Percentiles rank a stretch among this genome's conserved stretches.
These are phyloP conservation scores for Eucera pruinosa DNA, from an alignment of 2,888 invertebrate species.

Conservation along the genomic window DNA sequence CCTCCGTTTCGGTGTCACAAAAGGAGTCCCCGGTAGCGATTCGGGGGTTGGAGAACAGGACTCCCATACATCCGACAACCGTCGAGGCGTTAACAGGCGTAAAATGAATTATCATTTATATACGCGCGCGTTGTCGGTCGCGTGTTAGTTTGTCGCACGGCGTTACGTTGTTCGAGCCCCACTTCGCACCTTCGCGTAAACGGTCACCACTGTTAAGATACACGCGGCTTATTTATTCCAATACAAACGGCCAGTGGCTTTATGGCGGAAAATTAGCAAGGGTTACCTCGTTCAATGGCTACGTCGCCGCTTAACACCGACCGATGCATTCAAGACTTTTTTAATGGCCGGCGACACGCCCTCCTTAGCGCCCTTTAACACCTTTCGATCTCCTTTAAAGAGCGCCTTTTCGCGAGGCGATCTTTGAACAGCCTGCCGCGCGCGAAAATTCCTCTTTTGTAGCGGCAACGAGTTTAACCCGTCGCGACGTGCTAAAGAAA, in stretches of 20 bases:
- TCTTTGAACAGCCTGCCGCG: conserved; percentile 27
- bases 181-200: conserved; percentile 78
- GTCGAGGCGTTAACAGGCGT: conserved; percentile 68
- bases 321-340: conserved; percentile 76
- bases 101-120: conserved; percentile 77
- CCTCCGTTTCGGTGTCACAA: not conserved
- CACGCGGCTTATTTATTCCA: conserved; percentile 78
- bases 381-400: conserved; percentile 74
- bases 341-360: conserved; percentile 78
- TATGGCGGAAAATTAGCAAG: conserved; percentile 82
- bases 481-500: conserved; percentile 52
- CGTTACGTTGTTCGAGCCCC: conserved; percentile 63
- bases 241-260: conserved; percentile 74
- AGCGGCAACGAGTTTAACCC: conserved; percentile 35
- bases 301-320: conserved; percentile 79
- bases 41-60: conserved; percentile 58
- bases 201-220: conserved; percentile 72
- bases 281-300: conserved; percentile 72
- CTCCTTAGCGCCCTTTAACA: conserved; percentile 82
- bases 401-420: conserved; percentile 48
- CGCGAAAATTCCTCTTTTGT: conserved; percentile 35
- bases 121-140: conserved; percentile 50
- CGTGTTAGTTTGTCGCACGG: conserved; percentile 71
- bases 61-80: conserved; percentile 38
- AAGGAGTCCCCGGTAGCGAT: conserved; percentile 38